phyloP scores from a whole-genome alignment of 1,140 invertebrate genomes.

The Pseudomyrmex concolor region DNA sequence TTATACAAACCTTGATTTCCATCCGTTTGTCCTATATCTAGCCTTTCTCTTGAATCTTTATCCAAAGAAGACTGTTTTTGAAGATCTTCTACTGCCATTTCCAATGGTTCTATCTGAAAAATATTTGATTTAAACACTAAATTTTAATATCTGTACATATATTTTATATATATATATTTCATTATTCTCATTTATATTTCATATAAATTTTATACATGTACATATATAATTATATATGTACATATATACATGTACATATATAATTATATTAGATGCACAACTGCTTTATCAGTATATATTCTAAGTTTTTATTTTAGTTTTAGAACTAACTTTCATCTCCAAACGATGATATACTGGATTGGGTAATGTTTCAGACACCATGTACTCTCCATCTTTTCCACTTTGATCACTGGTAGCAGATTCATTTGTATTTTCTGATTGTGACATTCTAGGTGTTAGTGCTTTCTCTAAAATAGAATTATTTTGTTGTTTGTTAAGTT shows the following conservation, averaged over 20 bases:
- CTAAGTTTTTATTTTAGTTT: neutral
- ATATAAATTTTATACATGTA: no score
- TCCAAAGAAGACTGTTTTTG: constrained; percentile 69
- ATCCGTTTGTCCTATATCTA: constrained; percentile 75
- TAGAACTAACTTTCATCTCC: constrained; percentile 80
- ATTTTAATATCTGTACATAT: neutral
- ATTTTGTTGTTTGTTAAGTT: constrained; percentile 70
- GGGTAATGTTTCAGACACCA: constrained; percentile 67
- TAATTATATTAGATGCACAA: no score
- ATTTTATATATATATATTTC: neutral
- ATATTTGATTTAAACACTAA: constrained; percentile 1
- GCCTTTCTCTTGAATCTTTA: constrained; percentile 73
- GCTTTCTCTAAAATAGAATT: constrained; percentile 80
- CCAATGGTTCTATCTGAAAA: constrained; percentile 80
- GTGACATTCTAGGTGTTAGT: constrained; percentile 72
- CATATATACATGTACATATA: neutral
- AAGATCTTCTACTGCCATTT: constrained; percentile 75
- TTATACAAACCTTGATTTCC: constrained; percentile 76
- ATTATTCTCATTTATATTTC: no score
- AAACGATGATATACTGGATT: constrained; percentile 78
- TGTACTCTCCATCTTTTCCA: constrained; percentile 73
- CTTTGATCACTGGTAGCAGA: constrained; percentile 76
- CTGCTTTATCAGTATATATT: no score
- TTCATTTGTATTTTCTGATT: constrained; percentile 72
- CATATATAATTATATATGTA: no score